Percentiles rank a stretch among this genome's conserved stretches.
These are phyloP conservation scores for Elaphurus davidianus DNA, from an alignment of 2,113 vertebrate species.

Conservation along the genomic window DNA sequence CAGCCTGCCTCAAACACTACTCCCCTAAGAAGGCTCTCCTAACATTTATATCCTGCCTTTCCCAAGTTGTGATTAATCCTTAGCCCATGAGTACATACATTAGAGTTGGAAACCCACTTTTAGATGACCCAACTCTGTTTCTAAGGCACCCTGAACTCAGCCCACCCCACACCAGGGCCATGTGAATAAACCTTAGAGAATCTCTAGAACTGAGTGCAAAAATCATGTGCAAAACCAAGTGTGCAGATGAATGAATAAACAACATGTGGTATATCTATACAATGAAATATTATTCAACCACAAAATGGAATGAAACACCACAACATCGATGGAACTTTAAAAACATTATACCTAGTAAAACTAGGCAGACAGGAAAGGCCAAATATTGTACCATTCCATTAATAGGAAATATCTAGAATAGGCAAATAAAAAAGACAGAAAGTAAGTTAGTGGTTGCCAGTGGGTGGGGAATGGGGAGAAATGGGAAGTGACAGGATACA, in stretches of 20 bases:
- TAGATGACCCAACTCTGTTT: neutral
- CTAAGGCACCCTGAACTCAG: neutral
- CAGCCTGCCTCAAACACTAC: neutral
- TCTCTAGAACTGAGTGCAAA: neutral
- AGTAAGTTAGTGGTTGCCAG: neutral
- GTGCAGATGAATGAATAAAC: neutral
- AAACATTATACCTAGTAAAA: neutral
- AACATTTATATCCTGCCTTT: neutral
- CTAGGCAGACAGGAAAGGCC: neutral
- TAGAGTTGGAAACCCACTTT: neutral
- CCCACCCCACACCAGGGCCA: neutral
- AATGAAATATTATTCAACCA: neutral
- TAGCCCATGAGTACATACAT: neutral
- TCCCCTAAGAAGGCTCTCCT: neutral
- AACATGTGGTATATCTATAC: neutral
- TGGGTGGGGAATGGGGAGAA: neutral
- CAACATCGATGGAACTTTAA: neutral
- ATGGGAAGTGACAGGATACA: neutral
- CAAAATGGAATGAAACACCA: neutral
- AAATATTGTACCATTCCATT: neutral
- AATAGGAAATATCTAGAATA: neutral
- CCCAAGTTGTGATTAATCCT: neutral
- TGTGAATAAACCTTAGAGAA: neutral
- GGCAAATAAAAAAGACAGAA: neutral
- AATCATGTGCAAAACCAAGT: neutral